phyloP scores from a whole-genome alignment of 2,888 invertebrate species.

The Caenorhabditis sp. region DNA sequence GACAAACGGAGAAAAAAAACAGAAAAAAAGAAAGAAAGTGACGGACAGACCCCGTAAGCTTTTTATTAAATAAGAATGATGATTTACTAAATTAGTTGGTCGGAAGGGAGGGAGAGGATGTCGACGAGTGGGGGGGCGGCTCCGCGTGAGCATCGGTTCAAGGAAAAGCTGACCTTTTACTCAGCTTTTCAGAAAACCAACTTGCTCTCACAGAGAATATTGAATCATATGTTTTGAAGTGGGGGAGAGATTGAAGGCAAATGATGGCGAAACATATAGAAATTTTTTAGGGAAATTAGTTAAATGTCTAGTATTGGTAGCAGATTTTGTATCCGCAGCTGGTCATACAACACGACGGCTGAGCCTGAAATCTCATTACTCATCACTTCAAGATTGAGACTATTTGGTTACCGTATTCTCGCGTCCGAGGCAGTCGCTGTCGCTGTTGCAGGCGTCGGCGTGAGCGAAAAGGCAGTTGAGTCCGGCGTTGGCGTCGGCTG shows the following conservation, averaged over 20 bases:
- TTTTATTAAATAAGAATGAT: no score
- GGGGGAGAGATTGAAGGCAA: conserved; percentile 5
- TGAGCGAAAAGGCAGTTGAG: conserved; percentile 77
- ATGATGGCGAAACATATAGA: conserved; percentile 9
- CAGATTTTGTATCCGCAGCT: conserved; percentile 78
- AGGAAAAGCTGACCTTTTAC: conserved; percentile 28
- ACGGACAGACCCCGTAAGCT: no score
- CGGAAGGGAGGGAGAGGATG: conserved; percentile 9
- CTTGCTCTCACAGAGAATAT: no score
- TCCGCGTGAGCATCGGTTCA: neutral
- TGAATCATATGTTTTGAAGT: neutral
- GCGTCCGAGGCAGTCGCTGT: conserved; percentile 72
- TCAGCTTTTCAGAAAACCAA: conserved; percentile 21
- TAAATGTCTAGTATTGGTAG: conserved; percentile 72
- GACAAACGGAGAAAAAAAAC: no score
- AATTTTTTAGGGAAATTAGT: conserved; percentile 7
- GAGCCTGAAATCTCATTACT: conserved; percentile 51
- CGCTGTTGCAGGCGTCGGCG: conserved; percentile 75
- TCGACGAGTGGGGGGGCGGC: neutral
- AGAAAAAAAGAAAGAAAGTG: no score
- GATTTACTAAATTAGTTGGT: conserved; percentile 15
- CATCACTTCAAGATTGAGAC: neutral
- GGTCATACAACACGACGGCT: conserved; percentile 78
- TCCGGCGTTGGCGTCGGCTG: conserved; percentile 75
- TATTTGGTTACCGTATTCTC: conserved; percentile 62